phyloP scores from a whole-genome alignment of 2,797 vertebrate species.

The Heliangelus exortis region DNA sequence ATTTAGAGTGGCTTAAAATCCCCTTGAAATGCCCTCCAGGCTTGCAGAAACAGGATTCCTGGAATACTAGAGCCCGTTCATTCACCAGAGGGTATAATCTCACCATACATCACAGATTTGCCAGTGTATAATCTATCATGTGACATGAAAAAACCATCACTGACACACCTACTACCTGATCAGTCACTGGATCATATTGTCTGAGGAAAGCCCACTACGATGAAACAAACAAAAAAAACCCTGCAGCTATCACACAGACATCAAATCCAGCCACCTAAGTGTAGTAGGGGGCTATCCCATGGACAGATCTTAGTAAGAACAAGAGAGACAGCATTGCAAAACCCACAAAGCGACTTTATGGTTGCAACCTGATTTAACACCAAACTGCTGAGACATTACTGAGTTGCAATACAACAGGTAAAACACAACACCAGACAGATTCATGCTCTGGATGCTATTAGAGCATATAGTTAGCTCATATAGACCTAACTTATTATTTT shows the following conservation, averaged over 20 bases:
- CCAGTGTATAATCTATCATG: accelerated
- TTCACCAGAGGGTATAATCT: neutral
- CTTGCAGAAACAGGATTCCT: neutral
- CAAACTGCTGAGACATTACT: neutral
- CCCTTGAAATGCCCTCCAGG: neutral
- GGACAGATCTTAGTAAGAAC: neutral
- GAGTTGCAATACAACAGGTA: neutral
- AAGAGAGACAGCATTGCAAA: accelerated
- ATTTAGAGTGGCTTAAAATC: neutral
- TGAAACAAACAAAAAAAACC: neutral
- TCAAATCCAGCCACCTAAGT: neutral
- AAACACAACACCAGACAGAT: neutral
- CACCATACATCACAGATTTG: accelerated
- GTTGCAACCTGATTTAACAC: neutral
- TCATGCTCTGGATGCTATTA: neutral
- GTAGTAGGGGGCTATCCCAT: accelerated
- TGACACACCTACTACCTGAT: neutral
- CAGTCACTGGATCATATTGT: accelerated
- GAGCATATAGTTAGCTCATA: too few relatives aligned
- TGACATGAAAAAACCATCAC: neutral
- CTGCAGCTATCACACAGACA: neutral
- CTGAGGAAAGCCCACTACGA: neutral
- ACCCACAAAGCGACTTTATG: neutral
- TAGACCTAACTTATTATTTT: too few relatives aligned
- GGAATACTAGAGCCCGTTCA: neutral